Base-by-base conservation (phyloP, 2,113 vertebrate genomes). In the Stegastes partitus region DNA sequence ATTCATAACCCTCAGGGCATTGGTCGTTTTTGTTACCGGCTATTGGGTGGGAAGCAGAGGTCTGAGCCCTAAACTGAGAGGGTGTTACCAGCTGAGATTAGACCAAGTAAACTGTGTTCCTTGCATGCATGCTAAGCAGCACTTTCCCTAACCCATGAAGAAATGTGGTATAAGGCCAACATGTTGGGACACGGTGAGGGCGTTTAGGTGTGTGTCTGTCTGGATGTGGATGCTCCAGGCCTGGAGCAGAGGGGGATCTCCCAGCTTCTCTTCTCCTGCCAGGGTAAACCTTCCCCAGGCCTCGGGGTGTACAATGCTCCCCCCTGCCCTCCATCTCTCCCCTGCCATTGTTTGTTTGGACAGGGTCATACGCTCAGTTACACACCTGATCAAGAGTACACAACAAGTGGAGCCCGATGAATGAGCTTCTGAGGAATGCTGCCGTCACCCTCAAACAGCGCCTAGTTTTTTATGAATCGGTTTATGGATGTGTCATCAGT, bases 331-430 rank as follows among this genome's bases (percentile, higher is more conserved):
- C 78, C 53, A 66, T 69, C 62, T 68, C 65, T 76, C 49, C 56
- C 74, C 44, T 73, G 44, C 49, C 63, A 58, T 55, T 74, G 72
- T 68, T 67, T 55, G 83, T 77, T 74, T 67, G 50, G 87, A 68
- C 85, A 66, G n/a, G n/a, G 88, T 84, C 83, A 54, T 74, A 77
- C 56, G 54, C 81, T 82, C 80, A 81, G 62, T 87, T 84, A 82
- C 89, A 88, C 81, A 87, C 87, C 88, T 88, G 88, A 92, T 90
- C 68, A 83, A 67, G 73, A 77, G 85, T 79, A 70, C 68, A 78
- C 61, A 61, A 67, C 45, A 21, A 87, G 71, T 18, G 47, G 77
- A 82, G 66, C 50, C 55, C 79, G 61, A 69, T 85, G 85, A 80
- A 77, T 89, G 87, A 81, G 31, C 55, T 28, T 59, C 63, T 21